phyloP scores from a whole-genome alignment of 2,888 invertebrate species.

The Agrotis segetum region DNA sequence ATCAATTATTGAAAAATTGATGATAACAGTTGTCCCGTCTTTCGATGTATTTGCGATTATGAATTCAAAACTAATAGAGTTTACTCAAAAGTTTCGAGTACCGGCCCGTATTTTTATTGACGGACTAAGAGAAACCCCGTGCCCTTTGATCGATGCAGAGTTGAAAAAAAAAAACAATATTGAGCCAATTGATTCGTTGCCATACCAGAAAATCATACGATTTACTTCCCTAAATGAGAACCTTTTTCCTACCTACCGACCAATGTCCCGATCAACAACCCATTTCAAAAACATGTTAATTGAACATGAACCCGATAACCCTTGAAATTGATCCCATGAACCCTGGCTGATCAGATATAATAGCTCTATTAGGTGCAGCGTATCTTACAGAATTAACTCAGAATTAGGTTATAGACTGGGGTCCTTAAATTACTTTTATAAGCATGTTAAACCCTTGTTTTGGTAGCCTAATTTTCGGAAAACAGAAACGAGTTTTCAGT shows the following conservation, averaged over 20 bases:
- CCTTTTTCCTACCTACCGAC: not conserved
- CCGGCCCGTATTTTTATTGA: no score
- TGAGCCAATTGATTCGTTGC: no score
- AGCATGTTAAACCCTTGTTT: slow-evolving; percentile 34
- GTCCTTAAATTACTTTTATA: slow-evolving; percentile 26
- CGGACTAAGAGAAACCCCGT: no score
- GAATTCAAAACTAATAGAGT: no score
- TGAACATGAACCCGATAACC: slow-evolving; percentile 14
- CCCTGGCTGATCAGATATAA: slow-evolving; percentile 42
- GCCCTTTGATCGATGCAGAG: no score
- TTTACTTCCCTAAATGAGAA: not conserved
- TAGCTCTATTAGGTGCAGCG: slow-evolving; percentile 33
- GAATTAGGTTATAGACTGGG: slow-evolving; percentile 27
- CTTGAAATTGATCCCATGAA: slow-evolving; percentile 23
- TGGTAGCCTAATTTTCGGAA: not conserved
- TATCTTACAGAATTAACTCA: slow-evolving; percentile 32
- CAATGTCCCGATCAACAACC: not conserved
- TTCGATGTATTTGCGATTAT: no score
- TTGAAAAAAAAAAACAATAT: no score
- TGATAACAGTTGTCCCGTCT: no score
- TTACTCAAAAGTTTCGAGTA: no score
- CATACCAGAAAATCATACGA: no score
- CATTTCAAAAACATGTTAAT: slow-evolving; percentile 7
- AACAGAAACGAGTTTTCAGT: not conserved
- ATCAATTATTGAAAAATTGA: no score